Base-by-base conservation (phyloP, 2,113 vertebrate species). In the Brachypteracias leptosomus region DNA sequence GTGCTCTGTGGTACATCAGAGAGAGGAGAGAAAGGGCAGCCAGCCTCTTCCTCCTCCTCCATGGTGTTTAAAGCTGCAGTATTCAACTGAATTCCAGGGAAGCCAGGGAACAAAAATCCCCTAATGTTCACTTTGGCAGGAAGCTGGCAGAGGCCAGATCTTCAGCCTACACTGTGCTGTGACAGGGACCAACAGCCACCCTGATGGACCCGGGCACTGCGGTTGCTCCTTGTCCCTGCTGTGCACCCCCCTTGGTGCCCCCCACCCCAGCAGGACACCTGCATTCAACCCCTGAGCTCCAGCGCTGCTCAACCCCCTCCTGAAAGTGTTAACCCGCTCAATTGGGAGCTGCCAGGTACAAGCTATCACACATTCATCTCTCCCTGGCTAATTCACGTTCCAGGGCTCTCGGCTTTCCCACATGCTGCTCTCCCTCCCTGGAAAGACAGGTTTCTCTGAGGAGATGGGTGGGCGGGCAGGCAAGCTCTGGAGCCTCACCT, bases 291-390 rank as follows among this genome's bases (percentile, higher is more conserved):
- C 70, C 83, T 6, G 44, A 17, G 82, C 94, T 35, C 35, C 68
- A 52, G 79, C 11, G 2, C 22, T 6, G 79, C 89, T 55, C 42
- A 49, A 2, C 19, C 89, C 95, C 82, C 85, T 33, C 75, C 95
- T 61, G 95, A 95, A 96, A 97, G 92, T 21, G 90, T 95, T 97
- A 95, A 95, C 59, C 14, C 1, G 14, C 95, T 94, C 81, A 1
- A 44, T 84, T 31, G 79, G 88, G 36, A 78, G 95, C 96, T 97
- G 96, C 96, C 96, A 96, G 96, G 95, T 95, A 94, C 93, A 33
- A 93, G 96, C 95, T 95, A 96, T 97, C 96, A 17, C 95, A 89
- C 96, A 94, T 97, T 75, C 96, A 96, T 97, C 95, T 96, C 96
- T 94, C 95, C 52, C 95, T 52, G 90, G 82, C 90, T 97, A 90